These are phyloP conservation scores for Tribolium castaneum DNA, from an alignment of 1,140 invertebrate genomes.

Conservation along the genomic window DNA sequence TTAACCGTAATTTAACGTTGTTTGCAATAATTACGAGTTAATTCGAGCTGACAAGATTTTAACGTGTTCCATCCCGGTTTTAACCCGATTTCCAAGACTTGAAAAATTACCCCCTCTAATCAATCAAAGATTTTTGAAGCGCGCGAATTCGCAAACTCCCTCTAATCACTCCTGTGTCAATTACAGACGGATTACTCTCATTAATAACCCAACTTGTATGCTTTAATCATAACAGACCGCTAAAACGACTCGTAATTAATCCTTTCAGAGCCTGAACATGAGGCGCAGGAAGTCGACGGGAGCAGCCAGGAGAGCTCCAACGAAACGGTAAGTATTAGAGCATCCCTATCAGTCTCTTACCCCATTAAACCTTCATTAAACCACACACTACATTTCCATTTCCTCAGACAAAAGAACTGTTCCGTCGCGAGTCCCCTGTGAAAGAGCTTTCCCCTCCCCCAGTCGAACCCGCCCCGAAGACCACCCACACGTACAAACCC, in stretches of 20 bases:
- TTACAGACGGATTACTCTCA: slow-evolving; percentile 22
- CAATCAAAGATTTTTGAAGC: background rate
- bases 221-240: background rate
- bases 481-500: background rate
- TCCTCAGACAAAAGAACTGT: slow-evolving; percentile 14
- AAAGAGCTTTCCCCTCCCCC: slow-evolving; percentile 41
- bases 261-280: slow-evolving; percentile 23
- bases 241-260: slow-evolving; percentile 24
- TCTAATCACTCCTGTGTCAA: background rate
- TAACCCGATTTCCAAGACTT: background rate
- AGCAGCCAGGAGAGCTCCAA: slow-evolving; percentile 1
- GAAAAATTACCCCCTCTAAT: background rate
- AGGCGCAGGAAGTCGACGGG: slow-evolving; percentile 2
- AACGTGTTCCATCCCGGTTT: background rate
- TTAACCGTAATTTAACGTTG: background rate
- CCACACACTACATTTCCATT: background rate
- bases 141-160: background rate
- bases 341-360: slow-evolving; percentile 20
- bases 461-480: background rate
- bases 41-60: slow-evolving; percentile 23
- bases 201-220: slow-evolving; percentile 2
- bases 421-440: background rate
- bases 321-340: slow-evolving; percentile 14
- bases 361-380: slow-evolving; percentile 5
- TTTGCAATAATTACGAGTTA: slow-evolving; percentile 2